Evolutionary conservation across 2,797 vertebrate genomes (phyloP).

Genomic region (Phaenicophaeus curvirostris): DNA sequence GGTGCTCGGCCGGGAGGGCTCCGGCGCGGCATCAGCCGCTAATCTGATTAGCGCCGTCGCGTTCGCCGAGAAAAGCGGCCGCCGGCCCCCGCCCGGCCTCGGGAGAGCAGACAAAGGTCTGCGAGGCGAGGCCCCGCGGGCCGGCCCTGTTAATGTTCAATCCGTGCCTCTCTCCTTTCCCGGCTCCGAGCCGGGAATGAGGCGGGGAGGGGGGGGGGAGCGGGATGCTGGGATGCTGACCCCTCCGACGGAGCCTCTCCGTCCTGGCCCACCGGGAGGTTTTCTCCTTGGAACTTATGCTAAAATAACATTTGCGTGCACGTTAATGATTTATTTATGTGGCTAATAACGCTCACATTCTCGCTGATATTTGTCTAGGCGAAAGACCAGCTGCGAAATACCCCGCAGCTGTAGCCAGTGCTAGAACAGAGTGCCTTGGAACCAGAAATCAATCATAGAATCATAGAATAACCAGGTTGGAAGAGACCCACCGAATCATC

Average conservation of each 20-base stretch:
- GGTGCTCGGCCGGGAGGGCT: background rate
- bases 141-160: conserved; percentile 58
- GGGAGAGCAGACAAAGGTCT: conserved; percentile 65
- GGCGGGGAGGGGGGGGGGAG: no score
- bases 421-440: conserved; percentile 51
- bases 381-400: conserved; percentile 69
- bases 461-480: no score
- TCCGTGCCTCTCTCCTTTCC: background rate
- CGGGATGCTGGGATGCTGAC: background rate
- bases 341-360: conserved; percentile 71
- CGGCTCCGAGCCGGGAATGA: background rate
- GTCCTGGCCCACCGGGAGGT: background rate
- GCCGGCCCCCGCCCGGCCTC: conserved; percentile 20
- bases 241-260: background rate
- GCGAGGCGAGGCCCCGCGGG: conserved; percentile 27
- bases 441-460: no score
- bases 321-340: conserved; percentile 79
- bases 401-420: conserved; percentile 58
- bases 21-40: background rate
- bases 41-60: conserved; percentile 61
- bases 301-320: conserved; percentile 59
- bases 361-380: conserved; percentile 75
- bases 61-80: background rate
- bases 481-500: no score
- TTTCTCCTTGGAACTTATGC: conserved; percentile 47